Conservation (phyloP, 2,113 vertebrate species). For the Microtus richardsoni region DNA sequence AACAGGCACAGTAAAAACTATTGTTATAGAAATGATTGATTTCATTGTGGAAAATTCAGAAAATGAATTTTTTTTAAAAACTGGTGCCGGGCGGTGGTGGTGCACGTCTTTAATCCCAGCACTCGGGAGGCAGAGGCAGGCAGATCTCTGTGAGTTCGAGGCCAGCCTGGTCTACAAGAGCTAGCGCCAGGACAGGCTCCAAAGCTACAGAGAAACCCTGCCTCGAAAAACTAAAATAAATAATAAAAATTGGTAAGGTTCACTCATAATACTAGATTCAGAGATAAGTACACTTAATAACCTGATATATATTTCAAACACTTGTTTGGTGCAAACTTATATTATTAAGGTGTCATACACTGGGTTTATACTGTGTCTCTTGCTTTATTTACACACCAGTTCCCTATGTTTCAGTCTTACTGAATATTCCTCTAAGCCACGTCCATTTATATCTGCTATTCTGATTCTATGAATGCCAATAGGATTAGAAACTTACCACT, state of each 20-base stretch:
- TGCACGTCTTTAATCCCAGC: no score
- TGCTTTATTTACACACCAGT: neutral
- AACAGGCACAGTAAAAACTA: neutral
- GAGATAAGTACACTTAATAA: constrained; percentile 17
- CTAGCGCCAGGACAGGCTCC: no score
- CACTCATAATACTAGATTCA: constrained; percentile 35
- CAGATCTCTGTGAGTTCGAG: no score
- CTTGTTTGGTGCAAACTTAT: neutral
- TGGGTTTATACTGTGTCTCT: neutral
- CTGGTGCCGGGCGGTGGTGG: no score
- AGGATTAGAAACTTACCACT: constrained; percentile 89
- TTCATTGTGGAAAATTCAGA: constrained; percentile 13
- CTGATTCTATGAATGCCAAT: neutral
- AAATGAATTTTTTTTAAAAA: neutral
- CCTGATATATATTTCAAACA: neutral
- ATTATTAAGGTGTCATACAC: constrained; percentile 3
- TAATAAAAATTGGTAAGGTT: neutral
- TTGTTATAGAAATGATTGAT: neutral
- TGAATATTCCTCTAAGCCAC: constrained; percentile 39
- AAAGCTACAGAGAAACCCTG: no score
- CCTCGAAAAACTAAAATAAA: no score
- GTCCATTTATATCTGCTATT: constrained; percentile 31
- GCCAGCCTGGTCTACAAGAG: no score
- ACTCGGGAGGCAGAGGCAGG: no score
- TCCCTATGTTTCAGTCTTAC: neutral